Evolutionary conservation across 2,888 invertebrate genomes (phyloP).

Genomic region (Acanthosoma haemorrhoidale): DNA sequence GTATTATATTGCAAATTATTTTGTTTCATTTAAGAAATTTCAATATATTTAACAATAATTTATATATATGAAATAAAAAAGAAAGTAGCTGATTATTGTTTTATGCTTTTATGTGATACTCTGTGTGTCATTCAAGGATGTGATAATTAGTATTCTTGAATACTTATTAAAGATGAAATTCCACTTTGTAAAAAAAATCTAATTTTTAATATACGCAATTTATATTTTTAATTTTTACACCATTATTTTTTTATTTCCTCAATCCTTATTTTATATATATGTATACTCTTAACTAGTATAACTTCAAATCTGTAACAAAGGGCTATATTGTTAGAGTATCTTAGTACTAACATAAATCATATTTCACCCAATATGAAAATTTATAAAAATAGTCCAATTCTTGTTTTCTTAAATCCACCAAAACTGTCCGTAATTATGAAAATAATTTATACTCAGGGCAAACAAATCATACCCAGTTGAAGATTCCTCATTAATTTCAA

Average conservation of each 20-base stretch:
- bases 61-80: background rate
- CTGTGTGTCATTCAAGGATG: background rate
- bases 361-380: no score
- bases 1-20: background rate
- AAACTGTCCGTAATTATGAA: no score
- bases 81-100: background rate
- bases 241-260: background rate
- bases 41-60: constrained; percentile 5
- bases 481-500: no score
- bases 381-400: no score
- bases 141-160: constrained; percentile 1
- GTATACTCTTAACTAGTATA: no score
- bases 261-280: background rate
- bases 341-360: no score
- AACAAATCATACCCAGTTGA: no score
- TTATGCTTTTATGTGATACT: background rate
- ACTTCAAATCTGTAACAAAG: no score
- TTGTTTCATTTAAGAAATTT: constrained; percentile 1
- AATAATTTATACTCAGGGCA: no score
- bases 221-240: constrained; percentile 1
- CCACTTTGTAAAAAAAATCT: background rate
- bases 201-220: constrained; percentile 4
- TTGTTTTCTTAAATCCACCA: no score
- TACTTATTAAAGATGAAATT: constrained; percentile 6
- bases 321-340: no score